Evolutionary conservation across 2,888 invertebrate species (phyloP), one percentile per base, ranked within the genome.

Genomic region (Leptodirus hochenwartii): DNA sequence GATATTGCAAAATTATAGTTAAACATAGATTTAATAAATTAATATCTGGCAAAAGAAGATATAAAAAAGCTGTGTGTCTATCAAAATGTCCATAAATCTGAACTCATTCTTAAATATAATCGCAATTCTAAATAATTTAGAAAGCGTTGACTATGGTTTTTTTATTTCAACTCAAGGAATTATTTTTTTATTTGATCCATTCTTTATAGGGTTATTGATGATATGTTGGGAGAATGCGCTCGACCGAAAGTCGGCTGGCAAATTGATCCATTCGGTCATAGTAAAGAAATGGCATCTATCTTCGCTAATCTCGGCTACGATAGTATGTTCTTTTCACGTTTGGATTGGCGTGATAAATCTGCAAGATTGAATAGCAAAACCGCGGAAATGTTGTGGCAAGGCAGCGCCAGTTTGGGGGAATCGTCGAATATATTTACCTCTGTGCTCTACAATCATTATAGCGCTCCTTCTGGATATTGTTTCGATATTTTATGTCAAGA

Each of bases 221-320:
- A 77, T 25, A 72, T 70, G 0, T 62, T 81, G 26, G 78, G 77
- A 0, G 62, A 66, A 2, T 84, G 82, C 42, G 82, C 69, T 0
- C 62, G 71, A 16, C 82, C 85, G 0, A 66, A 64, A 30, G 64
- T 78, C 0, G 81, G 73, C 0, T 84, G 84, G 84, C 82, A 87
- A 54, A 81, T 85, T 11, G 85, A 87, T 56, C 76, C 82, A 0
- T 87, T 85, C 45, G 85, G 85, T 0, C 85, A 87, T 47, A 66
- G 69, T 14, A 52, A 63, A 36, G 78, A 79, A 47, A 70, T 72
- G 41, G 72, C 75, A 0, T 72, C 73, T 10, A 45, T 61, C 16
- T 62, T 67, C 5, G 64, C 67, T 0, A 64, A 70, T 45, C 63
- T 76, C 61, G 75, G 75, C 0, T 75, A 66, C 44, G 77, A 81